Evolutionary conservation across 2,888 invertebrate genomes (phyloP), one percentile per base, ranked within the genome.

Genomic region (Nasonia oneida): DNA sequence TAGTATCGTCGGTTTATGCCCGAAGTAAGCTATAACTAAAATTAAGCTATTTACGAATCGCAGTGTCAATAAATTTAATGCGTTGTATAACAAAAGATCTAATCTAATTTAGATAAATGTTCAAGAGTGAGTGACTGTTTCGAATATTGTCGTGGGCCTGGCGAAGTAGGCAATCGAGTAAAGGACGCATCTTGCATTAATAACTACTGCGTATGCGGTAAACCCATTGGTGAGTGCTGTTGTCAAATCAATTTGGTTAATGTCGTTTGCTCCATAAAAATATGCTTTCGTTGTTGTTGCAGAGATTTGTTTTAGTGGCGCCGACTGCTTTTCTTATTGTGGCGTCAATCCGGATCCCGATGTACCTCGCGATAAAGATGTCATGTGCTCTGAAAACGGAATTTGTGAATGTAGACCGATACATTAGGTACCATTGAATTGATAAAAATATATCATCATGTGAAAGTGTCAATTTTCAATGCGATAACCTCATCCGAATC

Each of bases 241-340:
- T 39, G 12, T 57, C 6, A 33, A 8, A 18, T 15, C 18, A 53
- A 67, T 10, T 15, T 29, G 12, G 53, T 10, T 71, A 50, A 2
- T 23, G 14, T 39, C 50, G 0, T 15, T n/a, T 8, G 10, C 14
- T 10, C 14, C 2, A 14, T 15, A 53, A 53, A 15, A 1, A 29
- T 39, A 81, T n/a, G 39, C 39, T 57, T 18, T 61, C 42, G 1
- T 39, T 64, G 2, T 76, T 77, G 18, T 83, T 77, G 8, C 53
- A 83, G 83, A 53, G 14, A 83, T 77, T 23, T 83, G 83, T 33
- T 77, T 77, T 29, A 29, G 23, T 14, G 33, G 15, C 5, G 42
- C 39, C 10, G 83, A 83, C 14, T 83, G 83, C 18, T 83, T 57
- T 29, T 71, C 53, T 71, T n/a, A 77, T 8, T 83, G 83, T 18